Evolutionary conservation across 2,797 vertebrate species (phyloP).

Genomic region (Urophycis tenuis): DNA sequence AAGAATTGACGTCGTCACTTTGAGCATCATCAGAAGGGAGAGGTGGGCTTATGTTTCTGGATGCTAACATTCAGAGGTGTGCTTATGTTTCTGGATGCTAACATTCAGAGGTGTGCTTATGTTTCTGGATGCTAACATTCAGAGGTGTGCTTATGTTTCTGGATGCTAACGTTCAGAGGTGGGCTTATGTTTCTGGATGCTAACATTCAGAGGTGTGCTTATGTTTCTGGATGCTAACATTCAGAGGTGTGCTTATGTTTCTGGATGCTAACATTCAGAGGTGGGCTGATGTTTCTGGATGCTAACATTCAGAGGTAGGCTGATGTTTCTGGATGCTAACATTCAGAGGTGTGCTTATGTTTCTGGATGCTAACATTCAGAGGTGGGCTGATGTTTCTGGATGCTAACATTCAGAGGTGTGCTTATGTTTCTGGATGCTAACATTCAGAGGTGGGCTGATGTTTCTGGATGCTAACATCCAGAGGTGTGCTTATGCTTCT

Average conservation of each 20-base stretch:
- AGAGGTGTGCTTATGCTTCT: constrained; percentile 15
- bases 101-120: constrained; percentile 51
- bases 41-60: constrained; percentile 1
- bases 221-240: constrained; percentile 53
- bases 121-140: constrained; percentile 57
- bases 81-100: constrained; percentile 39
- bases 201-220: no score
- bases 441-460: constrained; percentile 48
- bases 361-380: constrained; percentile 58
- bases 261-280: constrained; percentile 59
- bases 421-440: constrained; percentile 39
- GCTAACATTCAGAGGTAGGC: constrained; percentile 60
- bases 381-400: constrained; percentile 15
- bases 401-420: constrained; percentile 62
- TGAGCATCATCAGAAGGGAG: not conserved
- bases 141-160: constrained; percentile 16
- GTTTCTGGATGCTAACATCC: constrained; percentile 57
- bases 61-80: constrained; percentile 62
- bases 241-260: constrained; percentile 31
- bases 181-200: constrained; percentile 42
- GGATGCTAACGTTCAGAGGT: constrained; percentile 59
- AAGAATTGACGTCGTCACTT: not conserved
- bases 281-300: constrained; percentile 23
- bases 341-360: constrained; percentile 44
- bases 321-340: constrained; percentile 46